A percentile compares a stretch with the other conserved stretches of the same genome.
phyloP scores from a whole-genome alignment of 2,797 vertebrate species.

The Podarcis lilfordi region DNA sequence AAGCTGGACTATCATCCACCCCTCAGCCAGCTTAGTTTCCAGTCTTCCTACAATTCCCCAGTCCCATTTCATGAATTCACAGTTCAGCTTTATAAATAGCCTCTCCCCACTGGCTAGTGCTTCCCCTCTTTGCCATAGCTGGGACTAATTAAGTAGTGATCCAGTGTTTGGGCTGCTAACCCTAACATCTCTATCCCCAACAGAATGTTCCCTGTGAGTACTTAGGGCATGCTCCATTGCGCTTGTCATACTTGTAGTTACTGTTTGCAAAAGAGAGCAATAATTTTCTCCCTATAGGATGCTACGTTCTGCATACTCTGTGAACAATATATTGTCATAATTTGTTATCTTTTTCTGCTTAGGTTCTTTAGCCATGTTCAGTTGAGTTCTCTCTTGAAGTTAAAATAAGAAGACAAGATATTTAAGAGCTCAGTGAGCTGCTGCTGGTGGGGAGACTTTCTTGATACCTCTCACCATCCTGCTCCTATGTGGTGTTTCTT shows the following conservation, averaged over 20 bases:
- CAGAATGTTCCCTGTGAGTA: background rate
- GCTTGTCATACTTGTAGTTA: constrained; percentile 48
- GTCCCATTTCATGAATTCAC: background rate
- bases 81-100: background rate
- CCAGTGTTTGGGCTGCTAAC: background rate
- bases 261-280: constrained; percentile 58
- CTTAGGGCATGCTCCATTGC: constrained; percentile 4
- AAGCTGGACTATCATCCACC: background rate
- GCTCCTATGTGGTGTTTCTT: background rate
- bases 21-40: background rate
- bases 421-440: constrained; percentile 31
- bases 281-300: constrained; percentile 29
- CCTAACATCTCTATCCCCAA: background rate
- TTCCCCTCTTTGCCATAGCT: background rate
- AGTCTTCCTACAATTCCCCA: background rate
- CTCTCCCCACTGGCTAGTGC: background rate
- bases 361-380: constrained; percentile 55
- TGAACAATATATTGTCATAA: constrained; percentile 68
- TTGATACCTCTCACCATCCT: constrained; percentile 21
- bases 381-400: constrained; percentile 44
- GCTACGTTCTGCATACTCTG: constrained; percentile 45
- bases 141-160: background rate
- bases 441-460: background rate
- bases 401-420: constrained; percentile 55
- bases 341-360: constrained; percentile 61